Evolutionary conservation across 2,888 invertebrate genomes (phyloP), one percentile per base, ranked within the genome.

Genomic region (Achlya flavicornis): DNA sequence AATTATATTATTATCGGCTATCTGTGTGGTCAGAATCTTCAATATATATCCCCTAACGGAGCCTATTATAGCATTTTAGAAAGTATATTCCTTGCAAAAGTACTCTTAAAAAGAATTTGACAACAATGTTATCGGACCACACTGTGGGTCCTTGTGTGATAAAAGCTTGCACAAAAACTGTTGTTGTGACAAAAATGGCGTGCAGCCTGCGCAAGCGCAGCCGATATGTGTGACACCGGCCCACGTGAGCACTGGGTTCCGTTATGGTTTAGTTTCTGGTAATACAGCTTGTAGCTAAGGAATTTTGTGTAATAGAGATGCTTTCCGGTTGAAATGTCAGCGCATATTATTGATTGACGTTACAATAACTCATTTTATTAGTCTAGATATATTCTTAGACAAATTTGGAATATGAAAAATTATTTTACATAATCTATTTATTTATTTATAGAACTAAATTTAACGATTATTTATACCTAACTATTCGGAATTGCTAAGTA

Each of bases 101-200:
- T 26, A 63, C 12, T 57, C 63, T 7, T 46, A n/a, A 63, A 59
- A 43, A 43, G 41, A 43, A 62, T 63, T 19, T 60, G 60, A 43
- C 59, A 38, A 60, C 60, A 41, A 16, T 59, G 77, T 80, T 60
- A 60, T 60, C 65, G 62, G 73, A 72, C 78, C 75, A 77, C 78
- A 78, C 70, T 71, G 68, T 65, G 70, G 63, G 67, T 63, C 69
- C 67, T 66, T 69, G 74, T 73, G 59, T 19, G 74, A 77, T 79
- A 78, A 79, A 74, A 77, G 73, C 63, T 66, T 63, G 66, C 73
- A 81, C 77, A 80, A 83, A 80, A 77, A 77, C 73, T 64, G 64
- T 66, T 77, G 74, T 78, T 76, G 76, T 78, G 70, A 76, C 73
- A 71, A 70, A 70, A 69, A 64, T 63, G 63, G 63, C 46, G 64